These are phyloP conservation scores for Psittacara wagleri DNA, from an alignment of 2,113 vertebrate species.

Conservation along the genomic window DNA sequence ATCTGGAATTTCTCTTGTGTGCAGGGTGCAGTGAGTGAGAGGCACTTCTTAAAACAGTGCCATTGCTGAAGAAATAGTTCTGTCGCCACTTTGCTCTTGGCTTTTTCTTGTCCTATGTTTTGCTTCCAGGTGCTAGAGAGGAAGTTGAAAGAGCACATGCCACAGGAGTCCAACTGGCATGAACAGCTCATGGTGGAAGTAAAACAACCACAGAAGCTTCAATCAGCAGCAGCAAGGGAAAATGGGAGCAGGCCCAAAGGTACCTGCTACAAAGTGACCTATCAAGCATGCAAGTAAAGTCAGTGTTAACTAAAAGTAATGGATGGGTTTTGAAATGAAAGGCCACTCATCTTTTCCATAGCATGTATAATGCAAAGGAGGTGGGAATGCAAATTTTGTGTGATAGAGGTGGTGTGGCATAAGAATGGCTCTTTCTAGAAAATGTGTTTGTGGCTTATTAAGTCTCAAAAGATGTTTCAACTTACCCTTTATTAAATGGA, in stretches of 20 bases:
- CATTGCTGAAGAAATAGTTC: background rate
- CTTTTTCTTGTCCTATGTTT: background rate
- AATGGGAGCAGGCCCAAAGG: background rate
- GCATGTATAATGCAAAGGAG: background rate
- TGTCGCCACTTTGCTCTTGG: background rate
- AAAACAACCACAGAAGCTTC: background rate
- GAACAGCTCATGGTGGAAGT: conserved; percentile 38
- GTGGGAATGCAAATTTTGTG: background rate
- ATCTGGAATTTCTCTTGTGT: background rate
- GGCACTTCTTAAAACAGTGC: background rate
- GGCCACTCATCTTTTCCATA: background rate
- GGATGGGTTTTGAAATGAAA: background rate
- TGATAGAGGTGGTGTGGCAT: background rate
- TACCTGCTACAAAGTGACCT: background rate
- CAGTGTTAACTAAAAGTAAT: background rate
- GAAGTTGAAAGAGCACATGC: background rate
- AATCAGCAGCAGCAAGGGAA: background rate
- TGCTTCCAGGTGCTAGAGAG: conserved; percentile 18
- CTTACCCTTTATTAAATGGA: background rate
- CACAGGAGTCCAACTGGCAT: background rate
- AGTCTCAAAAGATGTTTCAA: background rate
- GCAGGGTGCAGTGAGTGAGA: background rate
- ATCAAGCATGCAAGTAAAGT: background rate
- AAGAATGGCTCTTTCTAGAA: background rate
- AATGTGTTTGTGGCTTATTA: background rate